Conservation (phyloP, 2,888 invertebrate species). For the Eugnorisma glareosa region DNA sequence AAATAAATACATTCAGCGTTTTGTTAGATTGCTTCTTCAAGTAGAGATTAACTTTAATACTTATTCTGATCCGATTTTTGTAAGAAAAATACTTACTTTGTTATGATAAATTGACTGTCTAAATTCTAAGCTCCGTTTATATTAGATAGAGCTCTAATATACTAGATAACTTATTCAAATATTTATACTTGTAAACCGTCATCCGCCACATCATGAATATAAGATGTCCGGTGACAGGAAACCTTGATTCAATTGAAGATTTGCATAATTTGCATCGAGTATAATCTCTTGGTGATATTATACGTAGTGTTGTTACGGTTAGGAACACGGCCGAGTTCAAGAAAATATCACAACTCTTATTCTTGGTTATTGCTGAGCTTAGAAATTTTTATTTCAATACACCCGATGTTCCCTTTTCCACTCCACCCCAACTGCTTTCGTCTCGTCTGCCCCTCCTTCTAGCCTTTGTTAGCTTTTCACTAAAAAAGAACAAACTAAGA, state of each 20-base stretch:
- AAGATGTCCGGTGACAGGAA: conserved; percentile 77
- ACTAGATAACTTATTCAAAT: conserved; percentile 47
- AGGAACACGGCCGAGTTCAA: neutral
- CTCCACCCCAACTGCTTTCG: conserved; percentile 16
- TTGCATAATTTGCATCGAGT: conserved; percentile 82
- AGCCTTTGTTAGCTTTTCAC: conserved; percentile 15
- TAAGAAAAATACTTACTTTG: conserved; percentile 8
- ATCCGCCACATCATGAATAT: conserved; percentile 70
- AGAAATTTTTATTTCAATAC: neutral
- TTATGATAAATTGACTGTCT: conserved; percentile 26
- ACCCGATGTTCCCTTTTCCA: neutral
- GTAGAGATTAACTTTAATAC: conserved; percentile 40
- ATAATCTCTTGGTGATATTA: conserved; percentile 46
- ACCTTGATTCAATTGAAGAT: conserved; percentile 84
- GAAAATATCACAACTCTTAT: neutral
- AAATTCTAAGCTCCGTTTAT: conserved; percentile 11
- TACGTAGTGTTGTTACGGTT: conserved; percentile 7
- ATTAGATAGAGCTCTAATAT: conserved; percentile 13
- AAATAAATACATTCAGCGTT: conserved; percentile 43
- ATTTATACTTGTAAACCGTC: conserved; percentile 45
- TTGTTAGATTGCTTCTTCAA: conserved; percentile 48
- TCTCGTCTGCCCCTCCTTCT: neutral
- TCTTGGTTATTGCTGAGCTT: neutral
- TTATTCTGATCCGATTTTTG: conserved; percentile 19
- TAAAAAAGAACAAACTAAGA: conserved; percentile 10